Base-by-base conservation (phyloP, 2,888 invertebrate genomes). In the Bellardia bayeri region DNA sequence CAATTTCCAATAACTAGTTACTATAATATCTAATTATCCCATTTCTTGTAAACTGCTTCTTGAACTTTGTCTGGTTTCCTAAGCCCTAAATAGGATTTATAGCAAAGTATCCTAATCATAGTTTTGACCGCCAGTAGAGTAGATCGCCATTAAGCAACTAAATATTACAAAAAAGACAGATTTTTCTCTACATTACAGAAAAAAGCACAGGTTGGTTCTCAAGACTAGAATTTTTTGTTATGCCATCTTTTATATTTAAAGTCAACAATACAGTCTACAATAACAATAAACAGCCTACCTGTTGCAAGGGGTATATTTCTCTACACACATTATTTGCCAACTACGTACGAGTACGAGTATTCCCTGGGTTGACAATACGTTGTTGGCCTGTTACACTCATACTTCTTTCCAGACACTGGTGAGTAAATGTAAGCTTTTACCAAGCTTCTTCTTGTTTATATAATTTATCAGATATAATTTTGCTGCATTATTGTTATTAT, bases 391-490 rank as follows among this genome's bases (percentile, higher is more conserved):
- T 58, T 61, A 23, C 33, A 69, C 37, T 61, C n/a, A 23, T 6
- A 51, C 33, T 13, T 49, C 6, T 45, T 30, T 56, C 30, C 56
- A 33, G 58, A 7, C 45, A 8, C 16, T 23, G n/a, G 37, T 63
- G 51, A 23, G 14, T 58, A 16, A 40, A 45, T 56, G 3, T 37
- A 64, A 61, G 42, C 45, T 81, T 83, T 72, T 72, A 56, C 14
- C 11, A 64, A 83, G 63, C 51, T 61, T n/a, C 58, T 72, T 45
- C 37, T 61, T 72, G 51, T 61, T 68, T 85, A 74, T 74, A 82
- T 78, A 84, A 87, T 82, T 87, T 87, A 87, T 87, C 87, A 78
- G 84, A 87, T 87, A 87, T 82, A 82, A 86, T 82, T 78, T 78
- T 86, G n/a, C 37, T 40, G 69, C 45, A 72, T 81, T 82, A 85